Evolutionary conservation across 2,113 vertebrate species (phyloP).

Genomic region (Ibidorhyncha struthersii): DNA sequence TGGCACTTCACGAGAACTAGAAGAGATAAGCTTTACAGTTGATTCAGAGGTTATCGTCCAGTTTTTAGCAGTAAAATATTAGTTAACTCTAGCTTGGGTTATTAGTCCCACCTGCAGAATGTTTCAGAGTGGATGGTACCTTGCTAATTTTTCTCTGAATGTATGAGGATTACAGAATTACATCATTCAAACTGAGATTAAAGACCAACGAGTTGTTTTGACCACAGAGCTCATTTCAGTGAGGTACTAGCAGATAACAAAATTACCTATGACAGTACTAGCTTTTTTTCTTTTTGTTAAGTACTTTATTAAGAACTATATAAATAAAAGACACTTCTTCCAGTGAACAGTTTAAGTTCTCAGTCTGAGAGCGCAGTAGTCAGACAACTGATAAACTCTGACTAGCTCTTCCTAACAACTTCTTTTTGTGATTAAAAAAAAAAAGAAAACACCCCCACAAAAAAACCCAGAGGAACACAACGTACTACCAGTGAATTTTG

Average conservation of each 20-base stretch:
- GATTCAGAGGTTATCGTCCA: not conserved
- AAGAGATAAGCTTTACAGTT: not conserved
- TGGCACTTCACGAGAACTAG: not conserved
- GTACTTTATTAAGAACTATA: not conserved
- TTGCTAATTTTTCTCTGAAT: not conserved
- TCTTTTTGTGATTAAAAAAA: not conserved
- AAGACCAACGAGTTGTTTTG: not conserved
- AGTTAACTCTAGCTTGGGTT: not conserved
- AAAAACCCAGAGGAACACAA: not conserved
- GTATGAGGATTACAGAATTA: not conserved
- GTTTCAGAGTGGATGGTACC: not conserved
- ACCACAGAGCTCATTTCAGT: not conserved
- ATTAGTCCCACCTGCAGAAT: not conserved
- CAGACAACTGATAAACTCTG: not conserved
- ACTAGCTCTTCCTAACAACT: not conserved
- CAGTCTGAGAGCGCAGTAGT: not conserved
- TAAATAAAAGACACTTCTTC: not conserved
- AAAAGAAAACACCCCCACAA: not conserved
- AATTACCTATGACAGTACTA: not conserved
- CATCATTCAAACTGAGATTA: not conserved
- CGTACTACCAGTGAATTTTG: not conserved
- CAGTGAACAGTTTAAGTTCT: not conserved
- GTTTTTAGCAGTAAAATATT: not conserved
- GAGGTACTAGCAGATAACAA: not conserved
- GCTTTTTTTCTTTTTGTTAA: not conserved